Conservation (phyloP, 2,113 vertebrate species). For the Chaenocephalus aceratus region DNA sequence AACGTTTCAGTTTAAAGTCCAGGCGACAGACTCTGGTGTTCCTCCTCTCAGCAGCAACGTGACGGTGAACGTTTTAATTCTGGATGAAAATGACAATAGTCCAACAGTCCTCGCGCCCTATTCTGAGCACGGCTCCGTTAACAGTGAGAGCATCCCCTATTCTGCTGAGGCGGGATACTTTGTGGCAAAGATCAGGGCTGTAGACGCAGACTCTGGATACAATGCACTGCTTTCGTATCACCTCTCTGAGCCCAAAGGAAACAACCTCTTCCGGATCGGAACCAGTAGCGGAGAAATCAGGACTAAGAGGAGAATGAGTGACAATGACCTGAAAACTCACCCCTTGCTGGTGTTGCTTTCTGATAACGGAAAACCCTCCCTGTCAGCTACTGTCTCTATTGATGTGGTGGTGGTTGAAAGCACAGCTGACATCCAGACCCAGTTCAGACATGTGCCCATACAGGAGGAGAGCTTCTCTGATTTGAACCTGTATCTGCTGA, state of each 20-base stretch:
- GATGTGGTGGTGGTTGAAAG: constrained; percentile 83
- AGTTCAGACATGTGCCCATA: constrained; percentile 79
- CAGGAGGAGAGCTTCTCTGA: constrained; percentile 67
- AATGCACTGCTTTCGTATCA: constrained; percentile 71
- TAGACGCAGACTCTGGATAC: constrained; percentile 69
- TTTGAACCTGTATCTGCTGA: constrained; percentile 83
- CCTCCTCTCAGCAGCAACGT: constrained; percentile 73
- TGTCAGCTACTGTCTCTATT: constrained; percentile 83
- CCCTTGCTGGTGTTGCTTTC: constrained; percentile 83
- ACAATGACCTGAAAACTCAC: constrained; percentile 83
- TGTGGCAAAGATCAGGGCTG: constrained; percentile 72
- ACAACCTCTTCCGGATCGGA: constrained; percentile 67
- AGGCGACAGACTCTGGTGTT: constrained; percentile 74
- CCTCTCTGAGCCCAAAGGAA: constrained; percentile 59
- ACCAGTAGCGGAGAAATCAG: constrained; percentile 68
- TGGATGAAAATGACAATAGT: constrained; percentile 84
- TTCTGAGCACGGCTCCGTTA: constrained; percentile 76
- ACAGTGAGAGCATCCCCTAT: constrained; percentile 83
- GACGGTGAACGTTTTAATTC: constrained; percentile 59
- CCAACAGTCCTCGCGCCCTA: constrained; percentile 83
- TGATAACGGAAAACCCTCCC: constrained; percentile 83
- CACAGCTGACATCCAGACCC: constrained; percentile 76
- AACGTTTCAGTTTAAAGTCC: constrained; percentile 83
- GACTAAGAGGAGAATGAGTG: constrained; percentile 77
- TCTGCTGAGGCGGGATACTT: constrained; percentile 84